phyloP scores from a whole-genome alignment of 92 coral and sea anemone genomes.

The Pocillopora meandrina region DNA sequence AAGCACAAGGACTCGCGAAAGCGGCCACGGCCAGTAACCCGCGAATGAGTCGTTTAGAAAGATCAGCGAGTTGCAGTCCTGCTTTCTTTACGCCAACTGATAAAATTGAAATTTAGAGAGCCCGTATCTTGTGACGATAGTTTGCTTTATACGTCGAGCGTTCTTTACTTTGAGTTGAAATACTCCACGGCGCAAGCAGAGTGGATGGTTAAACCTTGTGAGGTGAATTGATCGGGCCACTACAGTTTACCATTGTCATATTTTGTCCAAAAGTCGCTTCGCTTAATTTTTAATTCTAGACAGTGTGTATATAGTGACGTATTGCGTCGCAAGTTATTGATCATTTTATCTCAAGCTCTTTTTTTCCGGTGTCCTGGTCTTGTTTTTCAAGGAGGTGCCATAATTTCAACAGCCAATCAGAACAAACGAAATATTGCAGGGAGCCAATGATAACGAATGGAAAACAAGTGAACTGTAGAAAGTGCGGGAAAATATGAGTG shows the following conservation, averaged over 20 bases:
- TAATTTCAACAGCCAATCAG: too few species aligned
- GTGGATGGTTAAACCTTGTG: neutral
- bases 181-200: neutral
- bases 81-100: neutral
- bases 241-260: neutral
- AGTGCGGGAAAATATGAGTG: too few species aligned
- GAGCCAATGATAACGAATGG: too few species aligned
- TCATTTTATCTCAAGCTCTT: too few species aligned
- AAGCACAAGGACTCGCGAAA: slow-evolving; percentile 13
- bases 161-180: slow-evolving; percentile 8
- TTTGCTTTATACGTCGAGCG: neutral
- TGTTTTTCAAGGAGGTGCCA: too few species aligned
- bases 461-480: too few species aligned
- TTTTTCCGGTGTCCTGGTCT: too few species aligned
- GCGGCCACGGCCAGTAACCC: neutral
- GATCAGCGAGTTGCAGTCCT: neutral
- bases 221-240: neutral
- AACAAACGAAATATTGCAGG: too few species aligned
- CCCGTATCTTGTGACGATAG: neutral
- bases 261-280: neutral
- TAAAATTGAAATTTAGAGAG: slow-evolving; percentile 25
- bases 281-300: too few species aligned
- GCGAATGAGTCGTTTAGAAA: neutral
- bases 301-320: neutral
- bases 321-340: neutral